Evolutionary conservation across 2,888 invertebrate species (phyloP).

Genomic region (Galerucella nymphaeae): DNA sequence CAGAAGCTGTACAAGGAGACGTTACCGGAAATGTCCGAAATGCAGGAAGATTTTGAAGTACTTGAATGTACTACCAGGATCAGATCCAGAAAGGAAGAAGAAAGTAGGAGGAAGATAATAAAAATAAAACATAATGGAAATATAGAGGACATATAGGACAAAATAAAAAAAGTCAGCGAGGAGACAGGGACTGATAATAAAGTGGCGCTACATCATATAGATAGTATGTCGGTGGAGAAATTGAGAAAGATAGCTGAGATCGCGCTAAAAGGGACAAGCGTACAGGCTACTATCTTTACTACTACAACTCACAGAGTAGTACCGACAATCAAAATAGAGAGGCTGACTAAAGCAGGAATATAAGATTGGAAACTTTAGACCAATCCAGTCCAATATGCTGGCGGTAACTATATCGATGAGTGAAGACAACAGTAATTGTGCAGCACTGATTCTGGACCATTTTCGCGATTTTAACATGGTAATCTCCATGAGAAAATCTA

Average conservation of each 20-base stretch:
- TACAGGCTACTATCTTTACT: not conserved
- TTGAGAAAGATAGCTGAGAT: slow-evolving; percentile 15
- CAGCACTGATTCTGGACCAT: no score
- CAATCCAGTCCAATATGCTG: no score
- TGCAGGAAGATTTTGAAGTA: slow-evolving; percentile 21
- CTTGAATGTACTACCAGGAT: slow-evolving; percentile 21
- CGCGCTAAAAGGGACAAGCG: not conserved
- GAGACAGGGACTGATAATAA: slow-evolving; percentile 7
- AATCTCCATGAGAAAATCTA: no score
- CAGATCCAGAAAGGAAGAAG: not conserved
- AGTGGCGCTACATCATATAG: slow-evolving; percentile 23
- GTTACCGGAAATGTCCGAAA: slow-evolving; percentile 12
- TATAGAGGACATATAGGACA: slow-evolving; percentile 20
- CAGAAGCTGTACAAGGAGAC: slow-evolving; percentile 15
- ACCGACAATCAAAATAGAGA: not conserved
- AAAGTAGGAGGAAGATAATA: slow-evolving; percentile 14
- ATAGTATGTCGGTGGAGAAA: not conserved
- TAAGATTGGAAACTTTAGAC: no score
- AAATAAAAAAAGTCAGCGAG: slow-evolving; percentile 8
- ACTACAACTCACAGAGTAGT: not conserved
- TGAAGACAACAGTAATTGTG: no score
- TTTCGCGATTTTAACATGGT: no score
- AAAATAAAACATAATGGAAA: not conserved
- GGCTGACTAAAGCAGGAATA: not conserved
- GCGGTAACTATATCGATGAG: no score